Evolutionary conservation across 1,140 invertebrate genomes (phyloP).

Genomic region (Apocrypta bakeri): DNA sequence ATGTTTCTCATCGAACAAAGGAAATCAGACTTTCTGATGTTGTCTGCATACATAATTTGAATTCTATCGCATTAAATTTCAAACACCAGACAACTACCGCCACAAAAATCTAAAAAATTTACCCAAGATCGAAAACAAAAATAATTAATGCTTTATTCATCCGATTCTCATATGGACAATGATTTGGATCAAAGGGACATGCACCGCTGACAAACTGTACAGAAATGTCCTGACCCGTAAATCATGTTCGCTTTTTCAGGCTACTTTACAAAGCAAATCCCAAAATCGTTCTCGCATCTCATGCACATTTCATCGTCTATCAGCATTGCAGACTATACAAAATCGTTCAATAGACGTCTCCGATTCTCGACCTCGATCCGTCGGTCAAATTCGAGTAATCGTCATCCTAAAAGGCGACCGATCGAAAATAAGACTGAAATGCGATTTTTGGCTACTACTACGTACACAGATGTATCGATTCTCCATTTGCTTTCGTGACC

Average conservation of each 20-base stretch:
- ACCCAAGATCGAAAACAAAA: neutral
- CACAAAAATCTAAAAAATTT: neutral
- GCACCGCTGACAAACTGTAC: neutral
- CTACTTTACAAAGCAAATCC: neutral
- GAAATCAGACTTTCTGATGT: neutral
- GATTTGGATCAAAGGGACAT: neutral
- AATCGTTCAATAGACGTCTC: too few species aligned
- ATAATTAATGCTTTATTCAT: neutral
- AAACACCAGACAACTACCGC: neutral
- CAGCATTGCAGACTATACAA: too few species aligned
- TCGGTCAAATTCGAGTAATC: neutral
- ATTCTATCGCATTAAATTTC: neutral
- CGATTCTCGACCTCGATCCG: neutral
- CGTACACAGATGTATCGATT: conserved; percentile 18
- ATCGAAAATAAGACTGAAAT: conserved; percentile 35
- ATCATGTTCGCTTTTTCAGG: neutral
- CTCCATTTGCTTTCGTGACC: conserved; percentile 10
- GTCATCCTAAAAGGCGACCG: neutral
- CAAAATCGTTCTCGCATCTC: neutral
- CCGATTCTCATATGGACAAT: neutral
- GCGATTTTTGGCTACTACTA: neutral
- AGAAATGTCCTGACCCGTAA: neutral
- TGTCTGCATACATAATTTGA: neutral
- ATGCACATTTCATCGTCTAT: neutral
- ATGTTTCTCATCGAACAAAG: neutral